phyloP scores from a whole-genome alignment of 1,140 invertebrate genomes.

The Drosophila erecta region DNA sequence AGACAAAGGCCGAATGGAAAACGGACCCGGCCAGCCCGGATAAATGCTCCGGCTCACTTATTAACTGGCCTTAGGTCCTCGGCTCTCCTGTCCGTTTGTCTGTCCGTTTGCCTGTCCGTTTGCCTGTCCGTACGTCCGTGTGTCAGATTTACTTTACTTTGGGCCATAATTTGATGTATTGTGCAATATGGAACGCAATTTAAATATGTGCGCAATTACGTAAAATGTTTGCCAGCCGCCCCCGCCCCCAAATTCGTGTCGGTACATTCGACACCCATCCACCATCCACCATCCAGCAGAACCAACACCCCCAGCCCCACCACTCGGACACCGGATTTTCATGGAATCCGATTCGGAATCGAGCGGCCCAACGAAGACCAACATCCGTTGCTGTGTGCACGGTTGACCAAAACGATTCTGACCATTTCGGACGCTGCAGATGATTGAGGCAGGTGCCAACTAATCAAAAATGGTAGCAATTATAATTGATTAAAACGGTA shows the following conservation, averaged over 20 bases:
- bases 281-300: too few relatives aligned
- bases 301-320: too few relatives aligned
- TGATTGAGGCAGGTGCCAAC: constrained; percentile 68
- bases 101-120: background rate
- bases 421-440: constrained; percentile 46
- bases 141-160: constrained; percentile 71
- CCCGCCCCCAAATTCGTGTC: background rate
- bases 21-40: constrained; percentile 18
- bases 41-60: constrained; percentile 40
- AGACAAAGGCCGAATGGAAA: constrained; percentile 11
- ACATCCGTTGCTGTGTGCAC: constrained; percentile 37
- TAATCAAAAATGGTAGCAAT: constrained; percentile 79
- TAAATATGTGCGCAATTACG: constrained; percentile 81
- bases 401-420: constrained; percentile 54
- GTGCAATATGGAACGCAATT: constrained; percentile 71
- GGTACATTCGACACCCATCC: background rate
- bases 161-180: constrained; percentile 76
- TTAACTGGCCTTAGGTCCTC: constrained; percentile 42
- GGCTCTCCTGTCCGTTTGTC: background rate
- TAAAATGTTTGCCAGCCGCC: constrained; percentile 68
- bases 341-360: background rate
- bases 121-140: background rate
- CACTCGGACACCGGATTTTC: too few relatives aligned
- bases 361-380: constrained; percentile 10
- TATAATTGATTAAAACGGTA: constrained; percentile 79